A percentile compares a stretch with the other conserved stretches of the same genome.
phyloP scores from a whole-genome alignment of 2,797 vertebrate species.

The Microchirus variegatus region DNA sequence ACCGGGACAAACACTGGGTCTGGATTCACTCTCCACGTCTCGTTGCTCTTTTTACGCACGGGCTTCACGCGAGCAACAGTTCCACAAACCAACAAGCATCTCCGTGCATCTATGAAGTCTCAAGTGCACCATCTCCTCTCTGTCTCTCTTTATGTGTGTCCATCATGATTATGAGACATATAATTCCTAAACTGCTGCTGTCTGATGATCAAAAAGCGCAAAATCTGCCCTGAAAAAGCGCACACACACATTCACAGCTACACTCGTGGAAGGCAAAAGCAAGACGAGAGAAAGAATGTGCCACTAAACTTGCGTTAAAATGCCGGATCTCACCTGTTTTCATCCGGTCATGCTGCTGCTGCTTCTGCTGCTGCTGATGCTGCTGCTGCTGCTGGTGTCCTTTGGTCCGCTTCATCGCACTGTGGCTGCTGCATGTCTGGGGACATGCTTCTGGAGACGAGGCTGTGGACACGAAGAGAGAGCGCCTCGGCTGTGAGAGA shows the following conservation, averaged over 20 bases:
- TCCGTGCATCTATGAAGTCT: not conserved
- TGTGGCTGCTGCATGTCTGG: conserved; percentile 81
- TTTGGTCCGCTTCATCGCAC: conserved; percentile 77
- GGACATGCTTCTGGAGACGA: conserved; percentile 80
- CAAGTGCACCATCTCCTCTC: too few relatives aligned
- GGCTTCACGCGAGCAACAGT: not conserved
- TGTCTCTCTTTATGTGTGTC: too few relatives aligned
- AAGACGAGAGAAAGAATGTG: not conserved
- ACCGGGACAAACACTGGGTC: too few relatives aligned
- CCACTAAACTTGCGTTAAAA: too few relatives aligned
- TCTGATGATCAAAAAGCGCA: too few relatives aligned
- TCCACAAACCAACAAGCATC: not conserved
- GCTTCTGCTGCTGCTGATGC: conserved; percentile 66
- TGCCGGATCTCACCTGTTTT: conserved; percentile 71
- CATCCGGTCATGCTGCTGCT: conserved; percentile 62
- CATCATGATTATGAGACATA: too few relatives aligned
- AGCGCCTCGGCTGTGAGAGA: conserved; percentile 58
- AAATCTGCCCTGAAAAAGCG: too few relatives aligned
- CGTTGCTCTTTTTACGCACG: conserved; percentile 29
- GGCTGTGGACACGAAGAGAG: conserved; percentile 66
- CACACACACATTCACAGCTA: too few relatives aligned
- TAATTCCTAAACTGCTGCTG: too few relatives aligned
- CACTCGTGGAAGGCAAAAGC: not conserved
- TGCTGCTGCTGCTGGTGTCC: conserved; percentile 63
- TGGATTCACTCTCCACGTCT: not conserved